A percentile compares a stretch with the other conserved stretches of the same genome.
These are phyloP conservation scores for Scaptodrosophila lebanonensis DNA, from an alignment of 1,140 invertebrate species.

Conservation along the genomic window DNA sequence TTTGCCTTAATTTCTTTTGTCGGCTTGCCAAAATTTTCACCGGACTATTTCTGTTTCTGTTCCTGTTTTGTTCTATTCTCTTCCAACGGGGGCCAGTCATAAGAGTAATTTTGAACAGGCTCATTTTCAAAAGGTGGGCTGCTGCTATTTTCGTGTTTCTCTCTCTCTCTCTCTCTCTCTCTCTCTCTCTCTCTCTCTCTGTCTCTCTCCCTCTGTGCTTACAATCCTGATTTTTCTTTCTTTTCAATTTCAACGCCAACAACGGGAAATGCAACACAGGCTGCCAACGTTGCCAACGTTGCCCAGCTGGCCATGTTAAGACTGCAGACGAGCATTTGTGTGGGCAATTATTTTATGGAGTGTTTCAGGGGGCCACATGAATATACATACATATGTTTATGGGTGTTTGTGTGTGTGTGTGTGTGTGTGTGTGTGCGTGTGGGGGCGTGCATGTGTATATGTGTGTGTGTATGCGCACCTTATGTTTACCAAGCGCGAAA, in stretches of 20 bases:
- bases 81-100: too few relatives aligned
- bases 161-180: too few relatives aligned
- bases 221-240: too few relatives aligned
- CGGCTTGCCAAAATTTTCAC: conserved; percentile 12
- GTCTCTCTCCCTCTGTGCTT: too few relatives aligned
- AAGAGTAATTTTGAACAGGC: too few relatives aligned
- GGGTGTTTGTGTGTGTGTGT: conserved; percentile 8
- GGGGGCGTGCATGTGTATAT: background rate
- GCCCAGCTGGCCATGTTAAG: conserved; percentile 9
- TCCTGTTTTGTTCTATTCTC: too few relatives aligned
- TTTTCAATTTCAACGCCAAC: too few relatives aligned
- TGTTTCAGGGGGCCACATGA: conserved; percentile 27
- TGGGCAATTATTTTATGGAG: conserved; percentile 71
- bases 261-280: too few relatives aligned
- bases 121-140: too few relatives aligned
- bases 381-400: background rate
- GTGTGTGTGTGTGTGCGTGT: background rate
- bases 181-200: too few relatives aligned
- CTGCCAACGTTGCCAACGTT: background rate
- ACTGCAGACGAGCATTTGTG: conserved; percentile 43
- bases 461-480: conserved; percentile 56
- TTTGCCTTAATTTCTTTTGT: conserved; percentile 13
- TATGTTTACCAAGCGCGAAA: conserved; percentile 74
- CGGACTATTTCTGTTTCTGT: too few relatives aligned
- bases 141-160: too few relatives aligned